A percentile compares a stretch with the other conserved stretches of the same genome.
Conservation (phyloP, 2,797 vertebrate species). For the Falco naumanni region DNA sequence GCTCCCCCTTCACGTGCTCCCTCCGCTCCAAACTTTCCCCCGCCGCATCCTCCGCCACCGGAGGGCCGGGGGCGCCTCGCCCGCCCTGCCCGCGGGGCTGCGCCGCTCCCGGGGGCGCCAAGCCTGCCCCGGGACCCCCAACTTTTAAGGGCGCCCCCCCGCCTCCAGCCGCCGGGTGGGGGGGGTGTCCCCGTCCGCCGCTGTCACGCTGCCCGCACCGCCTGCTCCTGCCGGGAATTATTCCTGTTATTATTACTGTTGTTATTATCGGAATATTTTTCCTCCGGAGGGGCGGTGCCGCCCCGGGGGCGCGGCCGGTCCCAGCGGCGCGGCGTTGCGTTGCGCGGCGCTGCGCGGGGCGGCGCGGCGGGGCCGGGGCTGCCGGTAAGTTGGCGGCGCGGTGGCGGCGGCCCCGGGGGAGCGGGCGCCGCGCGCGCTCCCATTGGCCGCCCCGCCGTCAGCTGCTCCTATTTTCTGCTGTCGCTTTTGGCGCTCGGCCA, state of each 20-base stretch:
- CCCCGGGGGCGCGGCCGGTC: background rate
- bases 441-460: slow-evolving; percentile 90
- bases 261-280: background rate
- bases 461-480: slow-evolving; percentile 87
- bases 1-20: background rate
- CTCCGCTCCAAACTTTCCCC: slow-evolving; percentile 9
- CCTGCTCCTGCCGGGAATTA: background rate
- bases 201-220: background rate
- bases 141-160: background rate
- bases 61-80: background rate
- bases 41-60: background rate
- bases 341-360: background rate
- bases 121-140: background rate
- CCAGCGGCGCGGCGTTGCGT: background rate
- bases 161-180: background rate
- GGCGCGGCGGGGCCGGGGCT: slow-evolving; percentile 63
- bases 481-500: slow-evolving; percentile 87
- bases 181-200: background rate
- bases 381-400: slow-evolving; percentile 86
- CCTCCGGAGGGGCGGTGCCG: background rate
- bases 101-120: background rate
- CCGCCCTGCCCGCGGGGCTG: background rate
- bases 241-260: no score
- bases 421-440: slow-evolving; percentile 84
- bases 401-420: slow-evolving; percentile 83